Base-by-base conservation (phyloP, 2,888 invertebrate species). In the Dichetophora obliterata region DNA sequence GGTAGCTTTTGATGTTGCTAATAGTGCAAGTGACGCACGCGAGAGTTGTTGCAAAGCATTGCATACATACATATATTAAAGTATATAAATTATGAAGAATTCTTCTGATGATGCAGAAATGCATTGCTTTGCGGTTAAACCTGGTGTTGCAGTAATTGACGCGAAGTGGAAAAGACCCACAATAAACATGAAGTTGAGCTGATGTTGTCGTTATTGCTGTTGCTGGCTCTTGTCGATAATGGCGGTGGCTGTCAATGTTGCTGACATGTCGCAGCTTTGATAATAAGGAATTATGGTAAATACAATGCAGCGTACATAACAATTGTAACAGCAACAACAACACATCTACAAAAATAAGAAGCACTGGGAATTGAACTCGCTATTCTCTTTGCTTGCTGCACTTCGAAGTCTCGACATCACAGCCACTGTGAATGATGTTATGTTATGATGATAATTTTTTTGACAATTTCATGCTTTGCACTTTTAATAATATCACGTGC, bases 401-500 rank as follows among this genome's bases (percentile, higher is more conserved):
- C 11, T 31, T 43, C 43, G 66, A 16, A 11, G 43, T 66, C 37
- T 22, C 22, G 22, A n/a, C 50, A 9, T 37, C 9, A 16, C 9
- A 16, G 48, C 48, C 5, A n/a, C 66, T 19, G 63, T 43, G 22
- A 9, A 11, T 54, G 34, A 61, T 8, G 34, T 70, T 48, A 66
- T 63, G 63, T 75, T 48, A n/a, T 54, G 34, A 61, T 71, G 66
- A 76, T 68, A 75, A 77, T 72, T 75, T 66, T 43, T 52, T 75
- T 65, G 75, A 54, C 59, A 77, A 59, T 75, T 66, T 61, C 71
- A 66, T 74, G 24, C 71, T 75, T 66, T 75, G 68, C 48, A 50
- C 48, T 57, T 65, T 50, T 77, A 75, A 74, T 68, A 59, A 74
- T 63, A 76, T 76, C 75, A 78, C 78, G 77, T 77, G 31, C 72